Base-by-base conservation (phyloP, 1,140 invertebrate genomes). In the Bactericera cockerelli region DNA sequence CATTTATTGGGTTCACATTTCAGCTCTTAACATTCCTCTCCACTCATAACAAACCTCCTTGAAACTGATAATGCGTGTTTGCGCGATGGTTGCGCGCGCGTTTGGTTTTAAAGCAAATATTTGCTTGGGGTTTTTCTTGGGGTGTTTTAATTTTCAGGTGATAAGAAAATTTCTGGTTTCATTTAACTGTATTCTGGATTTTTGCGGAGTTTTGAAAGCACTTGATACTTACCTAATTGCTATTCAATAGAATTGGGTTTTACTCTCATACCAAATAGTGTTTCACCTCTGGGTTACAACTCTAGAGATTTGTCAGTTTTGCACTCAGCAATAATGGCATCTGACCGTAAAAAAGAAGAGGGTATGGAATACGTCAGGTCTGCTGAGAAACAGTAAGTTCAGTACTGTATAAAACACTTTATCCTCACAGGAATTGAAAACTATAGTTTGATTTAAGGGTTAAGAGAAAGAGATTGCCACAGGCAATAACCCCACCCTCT, bases 301-400 rank as follows among this genome's bases (percentile, higher is more conserved):
- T n/a, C n/a, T n/a, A n/a, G n/a, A n/a, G n/a, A n/a, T n/a, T n/a
- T n/a, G n/a, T n/a, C n/a, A n/a, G n/a, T n/a, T n/a, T n/a, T n/a
- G n/a, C n/a, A n/a, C 16, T 11, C 16, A 56, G 4, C n/a, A 28
- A 61, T 58, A 38, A 33, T 57, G 36, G 24, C 24, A 26, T 61
- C 49, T n/a, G 57, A 63, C 25, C 42, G 42, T 49, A 74, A 74
- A 64, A 63, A 68, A 36, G 71, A 75, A 61, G 75, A 78, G 65
- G 76, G 71, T 10, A 61, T 73, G 22, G 74, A 73, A 61, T 72
- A 74, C 61, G 69, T 77, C 42, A 68, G 70, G 66, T 63, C 69
- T 59, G 76, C 76, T 24, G 76, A 78, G 61, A 78, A 78, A 70
- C 73, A 72, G 76, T 77, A 67, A 66, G 53, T 38, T 55, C 36